phyloP scores from a whole-genome alignment of 2,797 vertebrate species.

The Amphiprion clarkii region DNA sequence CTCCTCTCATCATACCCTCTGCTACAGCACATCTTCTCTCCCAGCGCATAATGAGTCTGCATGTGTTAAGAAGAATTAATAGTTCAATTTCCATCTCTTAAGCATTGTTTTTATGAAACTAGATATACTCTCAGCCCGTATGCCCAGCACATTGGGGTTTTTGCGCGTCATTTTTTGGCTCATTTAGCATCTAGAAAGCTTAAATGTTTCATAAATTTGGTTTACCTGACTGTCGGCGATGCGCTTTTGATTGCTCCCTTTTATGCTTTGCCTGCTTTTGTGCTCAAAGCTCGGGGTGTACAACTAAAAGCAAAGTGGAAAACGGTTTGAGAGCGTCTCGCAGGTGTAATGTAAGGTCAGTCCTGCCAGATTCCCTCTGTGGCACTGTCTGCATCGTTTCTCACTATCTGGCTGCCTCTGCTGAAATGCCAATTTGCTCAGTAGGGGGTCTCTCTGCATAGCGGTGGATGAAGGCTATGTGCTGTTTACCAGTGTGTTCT shows the following conservation, averaged over 20 bases:
- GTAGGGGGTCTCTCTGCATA: constrained; percentile 43
- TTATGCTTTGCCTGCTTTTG: background rate
- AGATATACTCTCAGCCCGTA: constrained; percentile 20
- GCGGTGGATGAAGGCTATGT: constrained; percentile 62
- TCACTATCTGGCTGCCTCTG: constrained; percentile 49
- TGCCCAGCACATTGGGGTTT: constrained; percentile 27
- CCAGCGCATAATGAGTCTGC: constrained; percentile 53
- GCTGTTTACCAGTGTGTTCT: constrained; percentile 63
- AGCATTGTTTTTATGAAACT: constrained; percentile 44
- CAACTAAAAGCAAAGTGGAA: constrained; percentile 11
- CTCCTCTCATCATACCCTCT: constrained; percentile 39
- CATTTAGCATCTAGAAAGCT: constrained; percentile 22
- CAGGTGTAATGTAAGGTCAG: constrained; percentile 54
- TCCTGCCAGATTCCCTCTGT: constrained; percentile 38
- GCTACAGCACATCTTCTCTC: constrained; percentile 32
- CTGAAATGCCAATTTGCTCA: constrained; percentile 69
- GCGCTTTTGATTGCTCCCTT: background rate
- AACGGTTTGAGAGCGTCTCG: constrained; percentile 4
- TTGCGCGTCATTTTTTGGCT: constrained; percentile 28
- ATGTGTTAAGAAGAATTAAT: constrained; percentile 54
- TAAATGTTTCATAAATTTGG: background rate
- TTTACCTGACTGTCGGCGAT: constrained; percentile 1
- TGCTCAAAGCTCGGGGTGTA: constrained; percentile 3
- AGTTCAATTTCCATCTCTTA: constrained; percentile 43
- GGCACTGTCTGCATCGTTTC: constrained; percentile 55